Evolutionary conservation across 2,113 vertebrate genomes (phyloP).

Genomic region (Neopipo cinnamomea): DNA sequence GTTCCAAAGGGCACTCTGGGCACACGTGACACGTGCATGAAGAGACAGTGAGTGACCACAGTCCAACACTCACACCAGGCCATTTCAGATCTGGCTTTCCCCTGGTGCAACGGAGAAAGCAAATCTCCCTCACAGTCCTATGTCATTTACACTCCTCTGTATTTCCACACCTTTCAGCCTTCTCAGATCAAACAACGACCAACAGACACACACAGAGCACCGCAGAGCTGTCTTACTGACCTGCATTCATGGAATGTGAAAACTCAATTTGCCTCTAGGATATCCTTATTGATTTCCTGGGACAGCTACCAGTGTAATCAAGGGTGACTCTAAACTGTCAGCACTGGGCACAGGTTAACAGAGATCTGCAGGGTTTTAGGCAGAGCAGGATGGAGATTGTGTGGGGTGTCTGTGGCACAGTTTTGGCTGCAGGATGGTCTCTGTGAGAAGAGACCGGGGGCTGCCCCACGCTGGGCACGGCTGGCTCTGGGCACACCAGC

Average conservation of each 20-base stretch:
- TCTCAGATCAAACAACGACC: neutral
- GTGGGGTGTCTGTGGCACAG: neutral
- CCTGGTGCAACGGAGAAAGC: neutral
- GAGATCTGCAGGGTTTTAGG: neutral
- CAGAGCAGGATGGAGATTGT: neutral
- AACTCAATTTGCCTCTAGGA: neutral
- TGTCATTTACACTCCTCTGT: neutral
- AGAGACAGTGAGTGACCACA: neutral
- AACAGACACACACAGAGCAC: neutral
- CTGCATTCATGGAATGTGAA: neutral
- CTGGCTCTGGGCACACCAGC: neutral
- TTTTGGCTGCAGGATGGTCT: neutral
- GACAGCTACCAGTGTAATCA: neutral
- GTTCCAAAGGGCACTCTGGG: neutral
- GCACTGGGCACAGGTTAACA: neutral
- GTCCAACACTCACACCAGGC: neutral
- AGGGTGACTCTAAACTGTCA: neutral
- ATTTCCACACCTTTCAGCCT: neutral
- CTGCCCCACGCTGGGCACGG: neutral
- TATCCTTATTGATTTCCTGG: neutral
- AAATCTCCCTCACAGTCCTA: neutral
- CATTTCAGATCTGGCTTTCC: neutral
- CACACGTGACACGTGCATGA: fast-evolving
- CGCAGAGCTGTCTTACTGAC: neutral
- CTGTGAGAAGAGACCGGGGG: neutral